Evolutionary conservation across 2,797 vertebrate species (phyloP), one percentile per base, ranked within the genome.

Genomic region (Nasua narica): DNA sequence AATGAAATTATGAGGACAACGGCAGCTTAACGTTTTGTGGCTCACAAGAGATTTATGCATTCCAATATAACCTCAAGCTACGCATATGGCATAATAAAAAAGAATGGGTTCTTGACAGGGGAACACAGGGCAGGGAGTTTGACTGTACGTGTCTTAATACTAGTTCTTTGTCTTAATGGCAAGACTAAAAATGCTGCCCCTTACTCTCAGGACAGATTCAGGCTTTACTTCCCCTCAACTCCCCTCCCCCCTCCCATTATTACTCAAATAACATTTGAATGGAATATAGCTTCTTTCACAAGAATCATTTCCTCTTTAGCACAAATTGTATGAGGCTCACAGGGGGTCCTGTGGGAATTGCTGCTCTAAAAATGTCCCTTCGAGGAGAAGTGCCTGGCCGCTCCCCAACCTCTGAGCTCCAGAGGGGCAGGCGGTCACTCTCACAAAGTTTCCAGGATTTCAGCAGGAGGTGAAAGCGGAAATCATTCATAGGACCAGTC

Each of bases 1-100:
- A 99, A 99, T 99, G 98, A 99, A 99, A 99, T 99, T 98, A 99
- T 98, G 98, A 98, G 98, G 98, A 98, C 98, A 98, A 98, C 65
- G 93, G 97, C 97, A 97, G 96, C 98, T 98, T 98, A 98, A 98
- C 97, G 97, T 97, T 98, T 98, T 98, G 98, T 95, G 96, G 98
- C 98, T 99, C 98, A 98, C 97, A 91, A 94, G 98, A 98, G 98
- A 98, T 99, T 98, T 98, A 98, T 98, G 98, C 13, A 35, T 98
- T 98, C 97, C 98, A 98, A 96, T 98, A 98, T 98, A 98, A 99
- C 98, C 98, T 98, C 98, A 87, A 98, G 98, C 98, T 98, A 98
- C 21, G 97, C 98, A 98, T 98, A 98, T 97, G 98, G 98, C 97
- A 98, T 97, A 97, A 96, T 95, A 98, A 97, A 97, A 97, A 95